Evolutionary conservation across 2,113 vertebrate species (phyloP).

Genomic region (Sebastes schlegelii): DNA sequence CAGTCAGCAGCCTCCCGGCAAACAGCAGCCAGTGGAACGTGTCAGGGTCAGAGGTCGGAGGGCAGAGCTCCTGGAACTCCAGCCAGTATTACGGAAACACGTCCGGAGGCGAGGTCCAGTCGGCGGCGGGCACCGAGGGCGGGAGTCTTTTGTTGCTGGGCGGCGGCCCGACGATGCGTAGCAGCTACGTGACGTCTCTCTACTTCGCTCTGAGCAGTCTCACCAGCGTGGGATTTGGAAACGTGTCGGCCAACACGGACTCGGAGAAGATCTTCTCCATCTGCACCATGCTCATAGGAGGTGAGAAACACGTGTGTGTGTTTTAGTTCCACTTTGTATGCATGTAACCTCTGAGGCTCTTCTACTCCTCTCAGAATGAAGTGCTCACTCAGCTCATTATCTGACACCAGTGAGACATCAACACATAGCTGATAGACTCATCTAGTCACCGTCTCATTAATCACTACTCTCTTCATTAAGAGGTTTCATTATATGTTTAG

Average conservation of each 20-base stretch:
- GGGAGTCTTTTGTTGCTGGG: constrained; percentile 47
- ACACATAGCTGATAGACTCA: constrained; percentile 10
- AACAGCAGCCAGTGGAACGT: constrained; percentile 79
- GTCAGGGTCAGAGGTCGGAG: constrained; percentile 62
- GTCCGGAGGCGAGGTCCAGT: constrained; percentile 16
- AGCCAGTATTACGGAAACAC: constrained; percentile 77
- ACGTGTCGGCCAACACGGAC: constrained; percentile 89
- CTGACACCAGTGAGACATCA: constrained; percentile 30
- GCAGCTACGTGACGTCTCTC: constrained; percentile 88
- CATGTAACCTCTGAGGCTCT: constrained; percentile 5
- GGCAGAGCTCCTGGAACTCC: constrained; percentile 75
- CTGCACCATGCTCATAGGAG: constrained; percentile 89
- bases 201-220: constrained; percentile 89
- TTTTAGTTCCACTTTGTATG: neutral
- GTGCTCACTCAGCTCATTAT: constrained; percentile 35
- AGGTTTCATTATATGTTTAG: neutral
- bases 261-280: constrained; percentile 90
- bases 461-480: neutral
- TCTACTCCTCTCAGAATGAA: constrained; percentile 16
- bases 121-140: constrained; percentile 20
- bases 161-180: constrained; percentile 84
- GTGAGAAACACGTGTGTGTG: constrained; percentile 61
- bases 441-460: neutral
- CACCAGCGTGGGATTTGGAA: constrained; percentile 88
- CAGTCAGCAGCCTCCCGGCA: constrained; percentile 56